A percentile compares a stretch with the other conserved stretches of the same genome.
These are phyloP conservation scores for Drosophila kohkoa DNA, from an alignment of 1,140 invertebrate genomes.

Conservation along the genomic window DNA sequence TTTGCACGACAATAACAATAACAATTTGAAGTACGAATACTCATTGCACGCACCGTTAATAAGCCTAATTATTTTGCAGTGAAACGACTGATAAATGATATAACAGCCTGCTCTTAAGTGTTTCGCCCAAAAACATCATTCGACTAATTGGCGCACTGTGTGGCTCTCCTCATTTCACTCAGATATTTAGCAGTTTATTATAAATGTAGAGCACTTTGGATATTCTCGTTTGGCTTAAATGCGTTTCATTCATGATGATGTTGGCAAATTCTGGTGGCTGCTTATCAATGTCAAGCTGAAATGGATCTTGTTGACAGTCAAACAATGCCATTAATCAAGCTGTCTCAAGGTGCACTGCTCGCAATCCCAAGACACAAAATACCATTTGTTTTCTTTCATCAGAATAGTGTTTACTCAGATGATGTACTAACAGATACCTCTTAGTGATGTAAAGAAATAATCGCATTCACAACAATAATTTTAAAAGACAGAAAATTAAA, in stretches of 20 bases:
- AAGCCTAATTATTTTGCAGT: conserved; percentile 71
- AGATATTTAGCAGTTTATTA: conserved; percentile 37
- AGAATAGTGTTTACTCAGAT: neutral
- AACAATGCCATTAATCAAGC: conserved; percentile 78
- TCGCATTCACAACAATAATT: neutral
- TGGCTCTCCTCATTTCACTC: neutral
- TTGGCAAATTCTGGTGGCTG: conserved; percentile 1
- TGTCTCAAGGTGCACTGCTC: conserved; percentile 65
- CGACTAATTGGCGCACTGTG: conserved; percentile 34
- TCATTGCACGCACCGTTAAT: conserved; percentile 77
- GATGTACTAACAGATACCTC: neutral
- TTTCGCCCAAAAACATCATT: conserved; percentile 8
- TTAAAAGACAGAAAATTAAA: neutral
- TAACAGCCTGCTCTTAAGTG: conserved; percentile 26
- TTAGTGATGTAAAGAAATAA: neutral
- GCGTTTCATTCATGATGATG: neutral
- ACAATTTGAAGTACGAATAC: conserved; percentile 62
- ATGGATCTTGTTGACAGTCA: conserved; percentile 76
- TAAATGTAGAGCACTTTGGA: conserved; percentile 26
- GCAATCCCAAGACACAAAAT: conserved; percentile 23
- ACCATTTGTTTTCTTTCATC: conserved; percentile 30
- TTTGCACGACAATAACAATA: conserved; percentile 64
- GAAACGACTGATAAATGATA: conserved; percentile 45
- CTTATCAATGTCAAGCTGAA: conserved; percentile 70
- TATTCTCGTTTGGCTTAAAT: neutral